Conservation (phyloP, 2,888 invertebrate genomes). For the Drosophila koepferae region DNA sequence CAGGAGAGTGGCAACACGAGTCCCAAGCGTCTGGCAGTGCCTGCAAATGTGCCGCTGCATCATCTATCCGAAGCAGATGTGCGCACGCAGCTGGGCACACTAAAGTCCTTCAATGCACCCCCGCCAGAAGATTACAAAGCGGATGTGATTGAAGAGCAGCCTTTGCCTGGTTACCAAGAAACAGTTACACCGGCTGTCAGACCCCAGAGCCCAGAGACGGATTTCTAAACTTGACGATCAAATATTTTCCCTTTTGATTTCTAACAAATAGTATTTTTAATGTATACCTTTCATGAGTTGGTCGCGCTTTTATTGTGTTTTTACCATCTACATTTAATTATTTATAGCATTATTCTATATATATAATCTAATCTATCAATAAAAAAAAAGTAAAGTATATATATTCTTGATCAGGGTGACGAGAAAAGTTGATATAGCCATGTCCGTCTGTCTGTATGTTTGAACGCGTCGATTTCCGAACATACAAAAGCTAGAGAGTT, state of each 20-base stretch:
- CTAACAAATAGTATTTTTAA: slow-evolving; percentile 7
- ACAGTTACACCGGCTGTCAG: slow-evolving; percentile 40
- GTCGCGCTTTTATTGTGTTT: slow-evolving; percentile 16
- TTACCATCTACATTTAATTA: slow-evolving; percentile 36
- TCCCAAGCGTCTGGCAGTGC: slow-evolving; percentile 80
- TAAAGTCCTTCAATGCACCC: slow-evolving; percentile 79
- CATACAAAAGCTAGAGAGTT: too few relatives aligned
- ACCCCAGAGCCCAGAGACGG: slow-evolving; percentile 83
- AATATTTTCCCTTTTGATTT: slow-evolving; percentile 9
- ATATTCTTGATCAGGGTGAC: too few relatives aligned
- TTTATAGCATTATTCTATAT: slow-evolving; percentile 44
- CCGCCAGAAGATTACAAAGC: slow-evolving; percentile 18
- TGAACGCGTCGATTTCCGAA: too few relatives aligned
- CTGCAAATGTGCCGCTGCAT: slow-evolving; percentile 83
- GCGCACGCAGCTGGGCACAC: slow-evolving; percentile 77
- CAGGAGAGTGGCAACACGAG: slow-evolving; percentile 69
- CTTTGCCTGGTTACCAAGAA: slow-evolving; percentile 8
- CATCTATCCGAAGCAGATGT: slow-evolving; percentile 83
- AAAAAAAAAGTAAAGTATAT: too few relatives aligned
- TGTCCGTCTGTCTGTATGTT: too few relatives aligned
- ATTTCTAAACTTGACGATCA: slow-evolving; percentile 68
- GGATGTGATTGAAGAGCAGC: slow-evolving; percentile 7
- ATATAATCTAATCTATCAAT: not conserved
- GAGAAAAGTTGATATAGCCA: too few relatives aligned
- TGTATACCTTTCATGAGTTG: not conserved